Evolutionary conservation across 2,888 invertebrate species (phyloP).

Genomic region (Therioaphis trifolii): DNA sequence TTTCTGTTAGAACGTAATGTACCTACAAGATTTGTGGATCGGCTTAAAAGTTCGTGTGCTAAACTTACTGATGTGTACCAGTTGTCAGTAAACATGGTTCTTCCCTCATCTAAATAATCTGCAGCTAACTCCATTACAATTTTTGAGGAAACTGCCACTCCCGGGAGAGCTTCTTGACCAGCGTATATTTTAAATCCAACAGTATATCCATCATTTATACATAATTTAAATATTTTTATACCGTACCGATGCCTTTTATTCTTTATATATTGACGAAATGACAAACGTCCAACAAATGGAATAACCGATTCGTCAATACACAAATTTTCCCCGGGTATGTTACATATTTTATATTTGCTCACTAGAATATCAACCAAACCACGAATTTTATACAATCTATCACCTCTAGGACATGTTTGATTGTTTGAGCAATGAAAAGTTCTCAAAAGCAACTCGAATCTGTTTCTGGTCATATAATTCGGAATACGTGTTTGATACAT

Average conservation of each 20-base stretch:
- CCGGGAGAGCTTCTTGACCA: neutral
- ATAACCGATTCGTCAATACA: too few species aligned
- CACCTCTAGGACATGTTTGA: conserved; percentile 10
- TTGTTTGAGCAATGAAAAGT: conserved; percentile 22
- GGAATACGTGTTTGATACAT: too few species aligned
- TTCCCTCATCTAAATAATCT: too few species aligned
- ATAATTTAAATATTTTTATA: conserved; percentile 65
- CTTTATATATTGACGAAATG: too few species aligned
- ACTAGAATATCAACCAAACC: conserved; percentile 6
- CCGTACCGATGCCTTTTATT: conserved; percentile 61
- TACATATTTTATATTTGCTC: conserved; percentile 1
- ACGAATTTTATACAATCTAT: neutral
- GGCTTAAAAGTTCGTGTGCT: too few species aligned
- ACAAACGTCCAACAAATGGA: too few species aligned
- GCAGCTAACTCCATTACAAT: too few species aligned
- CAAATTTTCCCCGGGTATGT: too few species aligned
- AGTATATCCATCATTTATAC: neutral
- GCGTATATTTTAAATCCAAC: conserved; percentile 22
- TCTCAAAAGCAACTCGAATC: conserved; percentile 2
- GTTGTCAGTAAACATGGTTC: too few species aligned
- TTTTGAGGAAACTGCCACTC: neutral
- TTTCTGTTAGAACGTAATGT: too few species aligned
- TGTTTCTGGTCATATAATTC: conserved; percentile 27
- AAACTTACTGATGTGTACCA: too few species aligned
- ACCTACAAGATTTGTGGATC: too few species aligned